These are phyloP conservation scores for Achlya flavicornis DNA, from an alignment of 2,888 invertebrate species.

Conservation along the genomic window DNA sequence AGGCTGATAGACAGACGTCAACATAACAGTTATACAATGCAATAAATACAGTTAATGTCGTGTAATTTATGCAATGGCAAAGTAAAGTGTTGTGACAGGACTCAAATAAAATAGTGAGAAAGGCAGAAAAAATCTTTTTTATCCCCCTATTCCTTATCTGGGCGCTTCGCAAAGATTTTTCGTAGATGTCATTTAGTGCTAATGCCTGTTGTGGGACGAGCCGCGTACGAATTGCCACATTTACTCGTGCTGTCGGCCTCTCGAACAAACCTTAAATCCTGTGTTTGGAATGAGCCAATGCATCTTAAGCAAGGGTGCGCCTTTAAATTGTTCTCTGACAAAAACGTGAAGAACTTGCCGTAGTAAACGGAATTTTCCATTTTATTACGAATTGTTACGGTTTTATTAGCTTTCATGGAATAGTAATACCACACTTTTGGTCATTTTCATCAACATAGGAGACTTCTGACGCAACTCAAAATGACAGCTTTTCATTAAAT, in stretches of 20 bases:
- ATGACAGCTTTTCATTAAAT: no score
- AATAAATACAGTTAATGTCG: not conserved
- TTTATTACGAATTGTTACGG: constrained; percentile 42
- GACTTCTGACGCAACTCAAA: no score
- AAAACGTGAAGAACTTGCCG: constrained; percentile 53
- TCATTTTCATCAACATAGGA: no score
- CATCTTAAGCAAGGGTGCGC: constrained; percentile 76
- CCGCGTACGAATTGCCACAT: constrained; percentile 79
- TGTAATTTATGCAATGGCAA: constrained; percentile 14
- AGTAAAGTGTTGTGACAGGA: constrained; percentile 40
- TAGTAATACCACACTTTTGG: not conserved
- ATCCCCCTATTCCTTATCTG: constrained; percentile 71
- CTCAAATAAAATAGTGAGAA: constrained; percentile 49
- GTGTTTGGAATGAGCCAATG: constrained; percentile 79
- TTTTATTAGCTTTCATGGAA: constrained; percentile 17
- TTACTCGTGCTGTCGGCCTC: constrained; percentile 65
- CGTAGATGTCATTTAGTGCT: constrained; percentile 81
- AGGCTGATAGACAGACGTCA: not conserved
- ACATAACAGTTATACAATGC: no score
- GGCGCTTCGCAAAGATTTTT: constrained; percentile 69
- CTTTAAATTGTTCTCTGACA: constrained; percentile 68
- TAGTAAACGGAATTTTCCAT: constrained; percentile 40
- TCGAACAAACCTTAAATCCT: constrained; percentile 72
- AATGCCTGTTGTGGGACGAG: constrained; percentile 76
- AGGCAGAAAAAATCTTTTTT: constrained; percentile 62